phyloP scores from a whole-genome alignment of 2,888 invertebrate genomes.

The Chaetogeoica ovagalla region DNA sequence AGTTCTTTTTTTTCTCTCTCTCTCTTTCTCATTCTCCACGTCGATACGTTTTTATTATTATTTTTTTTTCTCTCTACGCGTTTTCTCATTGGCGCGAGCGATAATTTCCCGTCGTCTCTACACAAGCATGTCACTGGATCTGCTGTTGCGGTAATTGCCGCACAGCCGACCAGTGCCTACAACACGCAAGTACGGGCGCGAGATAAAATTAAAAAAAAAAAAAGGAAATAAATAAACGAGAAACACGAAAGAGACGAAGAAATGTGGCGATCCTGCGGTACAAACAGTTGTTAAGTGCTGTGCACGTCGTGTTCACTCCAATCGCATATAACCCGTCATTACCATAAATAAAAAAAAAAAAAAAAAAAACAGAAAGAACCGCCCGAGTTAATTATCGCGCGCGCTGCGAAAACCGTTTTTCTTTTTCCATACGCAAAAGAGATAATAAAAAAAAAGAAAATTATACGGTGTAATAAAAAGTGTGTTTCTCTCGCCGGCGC shows the following conservation, averaged over 20 bases:
- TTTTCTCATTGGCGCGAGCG: not conserved
- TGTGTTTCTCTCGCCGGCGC: too few species aligned
- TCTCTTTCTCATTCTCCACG: too few species aligned
- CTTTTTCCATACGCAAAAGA: too few species aligned
- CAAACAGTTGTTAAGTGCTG: not conserved
- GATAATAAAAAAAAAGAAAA: too few species aligned
- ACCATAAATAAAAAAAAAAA: not conserved
- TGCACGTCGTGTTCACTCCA: not conserved
- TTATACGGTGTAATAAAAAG: too few species aligned
- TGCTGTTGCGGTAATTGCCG: slow-evolving; percentile 12
- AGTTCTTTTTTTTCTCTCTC: not conserved
- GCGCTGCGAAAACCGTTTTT: too few species aligned
- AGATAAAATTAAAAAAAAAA: too few species aligned
- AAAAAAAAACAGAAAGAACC: too few species aligned
- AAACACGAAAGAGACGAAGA: not conserved
- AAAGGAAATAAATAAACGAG: too few species aligned
- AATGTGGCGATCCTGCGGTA: not conserved
- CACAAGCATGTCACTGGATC: not conserved
- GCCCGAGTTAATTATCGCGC: too few species aligned
- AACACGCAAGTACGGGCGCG: not conserved
- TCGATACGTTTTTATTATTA: too few species aligned
- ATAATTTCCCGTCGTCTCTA: not conserved
- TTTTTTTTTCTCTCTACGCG: not conserved
- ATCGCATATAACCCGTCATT: slow-evolving; percentile 20
- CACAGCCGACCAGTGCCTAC: not conserved